Evolutionary conservation across 2,888 invertebrate species (phyloP).

Genomic region (Hydriomena furcata): DNA sequence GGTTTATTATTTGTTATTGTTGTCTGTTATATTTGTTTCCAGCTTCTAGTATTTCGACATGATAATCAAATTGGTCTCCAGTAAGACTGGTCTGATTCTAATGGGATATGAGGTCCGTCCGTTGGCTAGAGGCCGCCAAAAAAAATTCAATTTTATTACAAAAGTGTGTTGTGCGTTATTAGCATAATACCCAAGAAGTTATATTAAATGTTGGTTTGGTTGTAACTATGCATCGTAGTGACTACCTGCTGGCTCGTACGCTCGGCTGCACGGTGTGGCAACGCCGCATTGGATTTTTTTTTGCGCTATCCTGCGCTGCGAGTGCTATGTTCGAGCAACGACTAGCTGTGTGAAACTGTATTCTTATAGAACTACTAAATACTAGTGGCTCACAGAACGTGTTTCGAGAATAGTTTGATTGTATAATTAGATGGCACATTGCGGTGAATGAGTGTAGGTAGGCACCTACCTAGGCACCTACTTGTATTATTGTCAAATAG

Average conservation of each 20-base stretch:
- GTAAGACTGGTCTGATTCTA: slow-evolving; percentile 44
- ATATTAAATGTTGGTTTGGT: slow-evolving; percentile 52
- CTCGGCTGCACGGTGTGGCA: slow-evolving; percentile 77
- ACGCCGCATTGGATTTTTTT: slow-evolving; percentile 75
- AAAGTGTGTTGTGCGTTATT: slow-evolving; percentile 68
- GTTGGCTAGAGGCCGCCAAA: slow-evolving; percentile 16
- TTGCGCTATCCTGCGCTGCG: slow-evolving; percentile 67
- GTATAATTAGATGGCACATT: slow-evolving; percentile 55
- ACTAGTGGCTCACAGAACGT: slow-evolving; percentile 53
- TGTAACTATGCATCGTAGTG: slow-evolving; percentile 67
- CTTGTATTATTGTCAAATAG: slow-evolving; percentile 44
- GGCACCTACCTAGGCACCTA: slow-evolving; percentile 26
- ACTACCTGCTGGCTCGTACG: slow-evolving; percentile 76
- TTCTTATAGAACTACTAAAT: slow-evolving; percentile 55
- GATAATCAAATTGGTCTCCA: slow-evolving; percentile 58
- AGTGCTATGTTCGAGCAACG: slow-evolving; percentile 54
- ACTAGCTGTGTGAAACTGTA: slow-evolving; percentile 60
- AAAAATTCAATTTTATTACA: neutral
- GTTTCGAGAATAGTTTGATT: slow-evolving; percentile 58
- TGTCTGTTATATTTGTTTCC: slow-evolving; percentile 26
- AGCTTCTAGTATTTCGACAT: slow-evolving; percentile 22
- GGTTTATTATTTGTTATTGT: slow-evolving; percentile 9
- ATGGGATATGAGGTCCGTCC: slow-evolving; percentile 67
- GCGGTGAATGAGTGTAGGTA: slow-evolving; percentile 48
- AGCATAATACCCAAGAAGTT: slow-evolving; percentile 47